phyloP scores from a whole-genome alignment of 2,888 invertebrate genomes.

The Stegophylla sp. region DNA sequence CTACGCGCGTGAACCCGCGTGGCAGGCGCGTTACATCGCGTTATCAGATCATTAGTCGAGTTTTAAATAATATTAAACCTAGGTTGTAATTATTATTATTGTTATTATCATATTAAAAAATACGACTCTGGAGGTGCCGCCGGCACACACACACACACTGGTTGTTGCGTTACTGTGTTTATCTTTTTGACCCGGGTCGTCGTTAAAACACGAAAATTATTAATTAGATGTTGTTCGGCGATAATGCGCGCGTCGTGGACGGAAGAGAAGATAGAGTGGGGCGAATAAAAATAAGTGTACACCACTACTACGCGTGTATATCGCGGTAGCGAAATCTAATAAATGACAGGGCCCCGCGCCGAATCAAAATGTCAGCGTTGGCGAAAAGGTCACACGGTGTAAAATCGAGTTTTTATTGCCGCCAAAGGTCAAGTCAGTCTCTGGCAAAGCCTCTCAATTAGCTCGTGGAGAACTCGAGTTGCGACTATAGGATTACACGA shows the following conservation, averaged over 20 bases:
- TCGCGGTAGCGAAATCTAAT: conserved; percentile 30
- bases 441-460: conserved; percentile 15
- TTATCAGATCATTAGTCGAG: conserved; percentile 53
- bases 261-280: background rate
- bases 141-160: conserved; percentile 22
- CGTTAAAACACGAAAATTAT: background rate
- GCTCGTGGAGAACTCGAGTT: background rate
- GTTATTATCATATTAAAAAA: conserved; percentile 18
- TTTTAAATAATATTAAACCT: conserved; percentile 38
- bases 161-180: no score
- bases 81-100: conserved; percentile 21
- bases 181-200: conserved; percentile 7
- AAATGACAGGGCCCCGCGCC: conserved; percentile 39
- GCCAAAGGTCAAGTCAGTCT: conserved; percentile 41
- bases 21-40: conserved; percentile 21
- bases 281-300: no score
- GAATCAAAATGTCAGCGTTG: conserved; percentile 53
- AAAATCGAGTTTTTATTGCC: conserved; percentile 53
- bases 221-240: conserved; percentile 15
- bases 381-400: conserved; percentile 53
- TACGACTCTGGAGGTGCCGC: background rate
- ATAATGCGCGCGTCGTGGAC: background rate
- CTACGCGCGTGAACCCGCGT: background rate
- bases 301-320: no score
- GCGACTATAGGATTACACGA: conserved; percentile 18